These are phyloP conservation scores for Pyrgus malvae DNA, from an alignment of 2,888 invertebrate genomes.

Conservation along the genomic window DNA sequence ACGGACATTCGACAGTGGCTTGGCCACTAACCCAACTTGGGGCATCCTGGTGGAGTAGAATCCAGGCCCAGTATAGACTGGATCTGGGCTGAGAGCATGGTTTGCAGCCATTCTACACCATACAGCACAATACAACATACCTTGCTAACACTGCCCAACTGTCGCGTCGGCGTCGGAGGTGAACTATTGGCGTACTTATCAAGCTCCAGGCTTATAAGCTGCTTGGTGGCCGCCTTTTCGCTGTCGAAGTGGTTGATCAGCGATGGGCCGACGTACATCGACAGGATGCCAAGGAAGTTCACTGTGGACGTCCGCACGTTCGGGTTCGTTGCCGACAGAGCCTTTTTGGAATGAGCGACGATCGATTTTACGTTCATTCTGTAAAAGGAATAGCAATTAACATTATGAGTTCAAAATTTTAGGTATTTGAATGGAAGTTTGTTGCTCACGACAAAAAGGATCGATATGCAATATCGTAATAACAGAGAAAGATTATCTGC, in stretches of 20 bases:
- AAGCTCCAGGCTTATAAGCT: constrained; percentile 92
- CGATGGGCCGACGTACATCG: constrained; percentile 90
- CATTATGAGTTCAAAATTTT: neutral
- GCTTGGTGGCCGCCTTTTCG: constrained; percentile 92
- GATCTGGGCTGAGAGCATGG: neutral
- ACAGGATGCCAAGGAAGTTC: constrained; percentile 87
- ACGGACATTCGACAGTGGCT: too few species aligned
- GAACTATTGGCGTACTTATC: constrained; percentile 90
- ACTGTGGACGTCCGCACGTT: constrained; percentile 90
- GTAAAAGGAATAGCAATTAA: constrained; percentile 26
- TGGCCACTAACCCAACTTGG: too few species aligned
- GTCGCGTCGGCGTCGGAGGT: constrained; percentile 88
- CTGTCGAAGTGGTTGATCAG: constrained; percentile 90
- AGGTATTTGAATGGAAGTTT: too few species aligned
- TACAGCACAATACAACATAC: constrained; percentile 39
- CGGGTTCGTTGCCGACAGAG: constrained; percentile 92
- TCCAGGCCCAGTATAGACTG: too few species aligned
- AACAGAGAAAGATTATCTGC: too few species aligned
- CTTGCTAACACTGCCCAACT: constrained; percentile 73
- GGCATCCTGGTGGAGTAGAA: too few species aligned
- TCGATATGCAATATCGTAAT: too few species aligned
- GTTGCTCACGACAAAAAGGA: too few species aligned
- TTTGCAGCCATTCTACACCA: too few species aligned
- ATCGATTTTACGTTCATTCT: constrained; percentile 87
- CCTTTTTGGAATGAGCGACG: constrained; percentile 91